phyloP scores from a whole-genome alignment of 1,140 invertebrate genomes.

The Diachasmimorpha longicaudata region DNA sequence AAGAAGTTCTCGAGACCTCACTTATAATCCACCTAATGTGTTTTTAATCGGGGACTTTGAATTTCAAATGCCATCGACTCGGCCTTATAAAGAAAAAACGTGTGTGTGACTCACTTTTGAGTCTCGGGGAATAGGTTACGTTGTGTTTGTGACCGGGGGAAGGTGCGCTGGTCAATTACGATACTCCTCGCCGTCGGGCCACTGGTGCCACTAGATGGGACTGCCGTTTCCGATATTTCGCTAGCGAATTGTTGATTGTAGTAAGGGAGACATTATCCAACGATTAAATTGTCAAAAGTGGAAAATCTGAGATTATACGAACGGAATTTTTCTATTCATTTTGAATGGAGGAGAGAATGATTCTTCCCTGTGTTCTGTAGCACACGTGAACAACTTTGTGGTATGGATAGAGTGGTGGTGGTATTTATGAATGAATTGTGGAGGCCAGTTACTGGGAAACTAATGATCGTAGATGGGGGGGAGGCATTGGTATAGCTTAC shows the following conservation, averaged over 20 bases:
- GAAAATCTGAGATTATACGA: background rate
- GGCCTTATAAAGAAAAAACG: conserved; percentile 29
- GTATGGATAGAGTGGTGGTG: background rate
- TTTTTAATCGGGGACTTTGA: conserved; percentile 60
- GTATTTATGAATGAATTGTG: conserved; percentile 11
- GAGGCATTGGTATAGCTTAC: conserved; percentile 13
- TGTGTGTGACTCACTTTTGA: background rate
- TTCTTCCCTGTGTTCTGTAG: background rate
- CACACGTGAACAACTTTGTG: background rate
- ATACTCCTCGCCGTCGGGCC: conserved; percentile 21
- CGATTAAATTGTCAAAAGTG: background rate
- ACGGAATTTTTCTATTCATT: background rate
- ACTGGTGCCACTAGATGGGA: conserved; percentile 37
- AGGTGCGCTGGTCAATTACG: conserved; percentile 41
- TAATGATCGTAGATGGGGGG: background rate
- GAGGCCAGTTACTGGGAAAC: background rate
- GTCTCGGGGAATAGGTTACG: conserved; percentile 25
- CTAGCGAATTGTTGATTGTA: background rate
- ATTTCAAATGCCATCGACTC: conserved; percentile 56
- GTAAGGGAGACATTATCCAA: background rate
- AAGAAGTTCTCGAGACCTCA: conserved; percentile 12
- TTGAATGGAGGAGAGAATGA: background rate
- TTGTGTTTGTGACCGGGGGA: conserved; percentile 25
- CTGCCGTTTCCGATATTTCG: no score
- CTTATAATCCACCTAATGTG: conserved; percentile 49